These are phyloP conservation scores for Pyrgilauda ruficollis DNA, from an alignment of 2,113 vertebrate species.

Conservation along the genomic window DNA sequence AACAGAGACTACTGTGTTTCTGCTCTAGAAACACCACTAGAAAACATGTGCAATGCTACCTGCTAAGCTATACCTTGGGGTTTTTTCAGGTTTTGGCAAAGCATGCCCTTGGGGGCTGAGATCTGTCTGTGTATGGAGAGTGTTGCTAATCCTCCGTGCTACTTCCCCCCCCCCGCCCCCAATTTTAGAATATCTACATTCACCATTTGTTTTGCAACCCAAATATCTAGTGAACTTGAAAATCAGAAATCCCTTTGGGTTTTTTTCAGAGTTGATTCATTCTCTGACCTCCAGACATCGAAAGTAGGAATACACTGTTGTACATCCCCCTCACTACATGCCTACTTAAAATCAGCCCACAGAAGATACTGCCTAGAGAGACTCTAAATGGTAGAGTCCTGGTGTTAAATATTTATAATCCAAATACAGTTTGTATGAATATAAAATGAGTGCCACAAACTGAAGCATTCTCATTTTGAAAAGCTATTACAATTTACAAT, in stretches of 20 bases:
- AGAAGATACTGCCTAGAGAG: background rate
- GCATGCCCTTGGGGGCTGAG: background rate
- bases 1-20: background rate
- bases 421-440: background rate
- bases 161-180: background rate
- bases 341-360: background rate
- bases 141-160: background rate
- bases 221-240: background rate
- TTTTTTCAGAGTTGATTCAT: background rate
- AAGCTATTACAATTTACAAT: slow-evolving; percentile 1
- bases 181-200: background rate
- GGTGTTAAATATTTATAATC: slow-evolving; percentile 22
- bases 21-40: background rate
- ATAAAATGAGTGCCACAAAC: background rate
- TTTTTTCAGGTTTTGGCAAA: background rate
- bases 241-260: background rate
- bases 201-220: background rate
- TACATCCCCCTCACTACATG: fast-evolving
- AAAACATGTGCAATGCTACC: background rate
- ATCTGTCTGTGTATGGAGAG: background rate
- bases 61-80: background rate
- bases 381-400: background rate
- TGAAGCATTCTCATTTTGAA: background rate
- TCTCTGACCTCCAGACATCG: background rate
- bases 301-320: background rate